Percentiles rank a stretch among this genome's conserved stretches.
phyloP scores from a whole-genome alignment of 2,888 invertebrate species.

The Drosophila yooni region DNA sequence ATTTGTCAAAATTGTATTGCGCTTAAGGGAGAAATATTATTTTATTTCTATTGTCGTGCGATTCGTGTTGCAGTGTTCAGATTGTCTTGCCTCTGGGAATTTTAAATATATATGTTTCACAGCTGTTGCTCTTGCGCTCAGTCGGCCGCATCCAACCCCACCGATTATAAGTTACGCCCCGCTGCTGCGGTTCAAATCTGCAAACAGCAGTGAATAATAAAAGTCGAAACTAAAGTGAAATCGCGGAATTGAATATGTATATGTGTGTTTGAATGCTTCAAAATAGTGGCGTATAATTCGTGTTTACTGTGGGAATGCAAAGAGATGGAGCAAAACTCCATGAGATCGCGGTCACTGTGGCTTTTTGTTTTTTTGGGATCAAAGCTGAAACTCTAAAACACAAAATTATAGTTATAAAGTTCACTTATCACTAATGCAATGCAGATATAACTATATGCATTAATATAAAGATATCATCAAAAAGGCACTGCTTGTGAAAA shows the following conservation, averaged over 20 bases:
- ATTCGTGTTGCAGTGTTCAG: constrained; percentile 36
- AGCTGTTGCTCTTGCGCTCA: constrained; percentile 50
- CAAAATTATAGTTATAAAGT: background rate
- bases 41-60: constrained; percentile 32
- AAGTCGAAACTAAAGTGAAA: constrained; percentile 61
- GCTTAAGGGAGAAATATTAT: constrained; percentile 36
- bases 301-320: constrained; percentile 66
- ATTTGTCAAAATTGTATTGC: constrained; percentile 67
- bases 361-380: constrained; percentile 19
- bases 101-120: constrained; percentile 63
- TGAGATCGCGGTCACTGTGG: constrained; percentile 68
- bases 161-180: constrained; percentile 17
- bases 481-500: background rate
- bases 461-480: background rate
- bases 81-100: constrained; percentile 51
- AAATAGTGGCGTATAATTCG: constrained; percentile 49
- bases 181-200: constrained; percentile 35
- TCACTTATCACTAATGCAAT: background rate
- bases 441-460: background rate
- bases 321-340: constrained; percentile 32
- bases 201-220: constrained; percentile 47
- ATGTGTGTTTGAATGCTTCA: constrained; percentile 20
- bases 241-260: constrained; percentile 62
- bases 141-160: constrained; percentile 24
- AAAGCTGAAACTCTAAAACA: constrained; percentile 24